phyloP scores from a whole-genome alignment of 53 echinoderm and acorn worm genomes.

The Holothuria leucospilota region DNA sequence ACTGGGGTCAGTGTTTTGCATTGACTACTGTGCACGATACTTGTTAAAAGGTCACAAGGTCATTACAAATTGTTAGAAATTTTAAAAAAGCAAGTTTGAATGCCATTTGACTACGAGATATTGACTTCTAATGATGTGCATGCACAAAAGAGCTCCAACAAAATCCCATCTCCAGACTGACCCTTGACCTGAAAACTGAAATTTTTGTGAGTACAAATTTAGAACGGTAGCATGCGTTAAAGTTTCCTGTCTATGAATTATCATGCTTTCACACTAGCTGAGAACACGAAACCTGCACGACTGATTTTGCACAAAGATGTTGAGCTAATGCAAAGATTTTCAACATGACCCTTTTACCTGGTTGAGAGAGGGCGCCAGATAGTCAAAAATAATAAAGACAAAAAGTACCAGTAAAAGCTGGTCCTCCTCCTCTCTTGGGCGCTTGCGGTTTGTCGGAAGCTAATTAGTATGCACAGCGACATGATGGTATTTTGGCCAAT shows the following conservation, averaged over 20 bases:
- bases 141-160: constrained; percentile 23
- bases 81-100: constrained; percentile 38
- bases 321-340: constrained; percentile 17
- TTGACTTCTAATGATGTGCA: constrained; percentile 40
- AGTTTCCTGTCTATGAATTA: constrained; percentile 5
- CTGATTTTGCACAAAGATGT: constrained; percentile 22
- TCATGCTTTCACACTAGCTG: constrained; percentile 42
- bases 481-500: constrained; percentile 99
- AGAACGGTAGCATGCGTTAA: constrained; percentile 39
- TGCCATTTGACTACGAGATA: constrained; percentile 50
- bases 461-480: constrained; percentile 99
- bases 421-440: constrained; percentile 80
- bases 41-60: constrained; percentile 49
- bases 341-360: constrained; percentile 50
- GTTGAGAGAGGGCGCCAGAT: constrained; percentile 55
- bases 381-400: constrained; percentile 69
- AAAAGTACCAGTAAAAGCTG: constrained; percentile 98
- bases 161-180: constrained; percentile 20
- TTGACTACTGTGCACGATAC: constrained; percentile 41
- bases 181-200: constrained; percentile 47
- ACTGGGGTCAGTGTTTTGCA: constrained; percentile 49
- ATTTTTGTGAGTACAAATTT: constrained; percentile 44
- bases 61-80: constrained; percentile 36
- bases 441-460: constrained; percentile 99
- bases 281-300: constrained; percentile 30